Evolutionary conservation across 2,888 invertebrate genomes (phyloP), one percentile per base, ranked within the genome.

Genomic region (Crepidodera aurea): DNA sequence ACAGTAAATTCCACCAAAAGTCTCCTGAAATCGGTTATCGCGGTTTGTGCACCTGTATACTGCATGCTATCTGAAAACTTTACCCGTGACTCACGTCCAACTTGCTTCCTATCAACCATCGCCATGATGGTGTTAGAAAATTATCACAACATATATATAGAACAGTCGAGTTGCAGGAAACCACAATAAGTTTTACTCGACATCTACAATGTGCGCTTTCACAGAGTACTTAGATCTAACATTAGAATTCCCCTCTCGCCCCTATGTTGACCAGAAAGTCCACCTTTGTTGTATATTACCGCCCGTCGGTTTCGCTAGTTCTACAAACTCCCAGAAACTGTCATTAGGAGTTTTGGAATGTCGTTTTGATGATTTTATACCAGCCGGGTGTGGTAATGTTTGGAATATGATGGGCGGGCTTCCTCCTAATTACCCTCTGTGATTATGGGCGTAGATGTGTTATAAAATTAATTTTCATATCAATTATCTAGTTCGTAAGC

Each of bases 111-210:
- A 40, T 51, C 48, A 62, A 53, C 59, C 53, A 42, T 51, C 44
- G 44, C 54, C 54, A 19, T 51, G 46, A 48, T 50, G 53, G 53
- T 25, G 16, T 32, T 57, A 40, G 60, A 53, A 62, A 67, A 62
- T 65, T 62, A 61, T 60, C 55, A 56, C 55, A 63, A 66, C 64
- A 63, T 60, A 59, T 62, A 59, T 15, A 12, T 40, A 55, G 50
- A 25, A 48, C 56, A 51, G 15, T 55, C 53, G 34, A 65, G 48
- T 61, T 59, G 22, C 44, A 39, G 46, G 62, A 42, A 63, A 66
- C 68, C 66, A 44, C 68, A 65, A 64, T 66, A 68, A 66, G 66
- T 68, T 68, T 60, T 40, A 42, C 50, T 60, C 59, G 63, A 58
- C 64, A 58, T 60, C 63, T 56, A 60, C 59, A 60, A 34, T 51